These are phyloP conservation scores for Pseudachorutes palmiensis DNA, from an alignment of 1,140 invertebrate genomes.

Conservation along the genomic window DNA sequence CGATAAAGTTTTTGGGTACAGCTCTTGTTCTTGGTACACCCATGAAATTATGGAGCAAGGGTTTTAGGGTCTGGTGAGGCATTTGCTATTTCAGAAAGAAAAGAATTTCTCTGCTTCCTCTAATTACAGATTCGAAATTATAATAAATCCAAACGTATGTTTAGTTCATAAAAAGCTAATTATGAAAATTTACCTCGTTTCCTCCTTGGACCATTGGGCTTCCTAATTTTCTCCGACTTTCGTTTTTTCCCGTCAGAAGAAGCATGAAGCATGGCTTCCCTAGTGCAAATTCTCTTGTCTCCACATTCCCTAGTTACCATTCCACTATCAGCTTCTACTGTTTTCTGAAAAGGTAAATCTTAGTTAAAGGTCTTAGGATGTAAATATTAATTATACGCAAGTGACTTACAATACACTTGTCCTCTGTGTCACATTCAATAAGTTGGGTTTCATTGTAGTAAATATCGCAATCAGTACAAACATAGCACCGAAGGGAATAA, in stretches of 20 bases:
- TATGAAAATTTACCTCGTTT: neutral
- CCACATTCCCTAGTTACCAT: neutral
- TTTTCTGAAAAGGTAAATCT: conserved; percentile 3
- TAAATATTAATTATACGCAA: neutral
- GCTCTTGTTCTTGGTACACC: too few relatives aligned
- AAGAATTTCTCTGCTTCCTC: too few relatives aligned
- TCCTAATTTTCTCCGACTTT: neutral
- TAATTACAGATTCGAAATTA: neutral
- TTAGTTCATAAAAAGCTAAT: neutral
- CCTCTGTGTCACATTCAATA: conserved; percentile 18
- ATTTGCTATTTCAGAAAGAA: too few relatives aligned
- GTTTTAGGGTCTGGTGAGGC: too few relatives aligned
- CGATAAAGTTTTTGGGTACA: too few relatives aligned
- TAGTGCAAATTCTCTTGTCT: neutral
- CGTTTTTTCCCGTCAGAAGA: neutral
- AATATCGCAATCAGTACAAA: conserved; percentile 27
- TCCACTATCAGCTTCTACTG: neutral
- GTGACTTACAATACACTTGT: conserved; percentile 34
- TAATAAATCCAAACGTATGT: too few relatives aligned
- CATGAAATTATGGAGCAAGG: too few relatives aligned
- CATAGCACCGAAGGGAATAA: conserved; percentile 21
- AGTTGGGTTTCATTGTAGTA: conserved; percentile 18
- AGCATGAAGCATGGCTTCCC: neutral
- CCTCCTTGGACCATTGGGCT: neutral
- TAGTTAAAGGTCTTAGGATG: too few relatives aligned